phyloP scores from a whole-genome alignment of 1,140 invertebrate species.

The Pemphigus obesinymphae region DNA sequence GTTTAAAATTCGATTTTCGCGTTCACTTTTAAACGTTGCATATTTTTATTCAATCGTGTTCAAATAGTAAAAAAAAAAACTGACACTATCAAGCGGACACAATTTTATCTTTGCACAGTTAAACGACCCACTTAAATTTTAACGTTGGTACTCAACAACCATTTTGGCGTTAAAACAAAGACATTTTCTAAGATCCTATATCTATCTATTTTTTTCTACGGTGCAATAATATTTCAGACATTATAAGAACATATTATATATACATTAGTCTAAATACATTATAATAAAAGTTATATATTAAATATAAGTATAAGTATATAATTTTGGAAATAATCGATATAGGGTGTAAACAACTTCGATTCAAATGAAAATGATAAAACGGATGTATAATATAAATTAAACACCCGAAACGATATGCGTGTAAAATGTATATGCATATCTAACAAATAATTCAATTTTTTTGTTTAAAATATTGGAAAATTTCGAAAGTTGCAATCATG shows the following conservation, averaged over 20 bases:
- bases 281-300: not conserved
- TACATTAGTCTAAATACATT: not conserved
- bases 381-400: not conserved
- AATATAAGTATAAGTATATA: not conserved
- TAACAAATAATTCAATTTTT: too few species aligned
- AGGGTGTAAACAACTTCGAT: not conserved
- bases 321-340: not conserved
- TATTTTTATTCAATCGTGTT: not conserved
- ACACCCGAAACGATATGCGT: too few species aligned
- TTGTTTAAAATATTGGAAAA: too few species aligned
- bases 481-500: too few species aligned
- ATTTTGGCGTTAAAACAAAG: conserved; percentile 12
- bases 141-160: too few species aligned
- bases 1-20: not conserved
- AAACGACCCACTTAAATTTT: conserved; percentile 3
- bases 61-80: not conserved
- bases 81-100: not conserved
- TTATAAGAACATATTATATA: not conserved
- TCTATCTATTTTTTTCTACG: not conserved
- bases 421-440: too few species aligned
- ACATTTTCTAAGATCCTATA: not conserved
- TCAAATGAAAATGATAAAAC: not conserved
- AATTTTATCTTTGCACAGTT: not conserved
- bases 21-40: not conserved
- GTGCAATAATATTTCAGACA: not conserved